phyloP scores from a whole-genome alignment of 2,797 vertebrate genomes.

The Sebastes melanostomus region DNA sequence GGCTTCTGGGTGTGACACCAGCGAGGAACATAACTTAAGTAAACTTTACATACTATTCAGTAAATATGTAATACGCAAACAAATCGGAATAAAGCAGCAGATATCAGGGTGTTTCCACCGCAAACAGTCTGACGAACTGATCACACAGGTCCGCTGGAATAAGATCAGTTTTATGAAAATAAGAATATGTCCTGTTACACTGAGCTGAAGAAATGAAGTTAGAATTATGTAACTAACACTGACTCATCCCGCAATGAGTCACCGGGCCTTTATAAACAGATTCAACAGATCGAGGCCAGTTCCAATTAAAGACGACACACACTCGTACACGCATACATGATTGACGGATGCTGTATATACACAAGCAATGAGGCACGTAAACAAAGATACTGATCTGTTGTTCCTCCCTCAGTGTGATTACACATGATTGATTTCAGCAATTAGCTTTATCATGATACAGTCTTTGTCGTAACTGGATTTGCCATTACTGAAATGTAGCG shows the following conservation, averaged over 20 bases:
- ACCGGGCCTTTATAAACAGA: conserved; percentile 31
- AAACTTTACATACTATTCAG: neutral
- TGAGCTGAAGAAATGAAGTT: conserved; percentile 17
- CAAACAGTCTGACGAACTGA: too few relatives aligned
- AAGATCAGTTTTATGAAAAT: neutral
- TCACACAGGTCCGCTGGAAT: too few relatives aligned
- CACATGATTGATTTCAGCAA: neutral
- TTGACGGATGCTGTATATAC: neutral
- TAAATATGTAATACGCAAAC: conserved; percentile 13
- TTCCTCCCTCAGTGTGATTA: neutral
- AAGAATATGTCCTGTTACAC: neutral
- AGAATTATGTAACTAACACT: conserved; percentile 30
- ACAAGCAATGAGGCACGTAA: neutral
- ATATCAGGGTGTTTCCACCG: too few relatives aligned
- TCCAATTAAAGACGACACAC: conserved; percentile 29
- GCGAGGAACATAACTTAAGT: neutral
- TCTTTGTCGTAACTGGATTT: neutral
- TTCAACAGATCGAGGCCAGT: conserved; percentile 24
- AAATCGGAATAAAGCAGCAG: neutral
- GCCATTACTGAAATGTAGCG: neutral
- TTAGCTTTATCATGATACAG: neutral
- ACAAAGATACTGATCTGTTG: neutral
- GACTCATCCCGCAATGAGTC: conserved; percentile 61
- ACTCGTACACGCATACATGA: neutral
- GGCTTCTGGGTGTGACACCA: neutral